Conservation (phyloP, 2,113 vertebrate species). For the Melanocharis versteri region DNA sequence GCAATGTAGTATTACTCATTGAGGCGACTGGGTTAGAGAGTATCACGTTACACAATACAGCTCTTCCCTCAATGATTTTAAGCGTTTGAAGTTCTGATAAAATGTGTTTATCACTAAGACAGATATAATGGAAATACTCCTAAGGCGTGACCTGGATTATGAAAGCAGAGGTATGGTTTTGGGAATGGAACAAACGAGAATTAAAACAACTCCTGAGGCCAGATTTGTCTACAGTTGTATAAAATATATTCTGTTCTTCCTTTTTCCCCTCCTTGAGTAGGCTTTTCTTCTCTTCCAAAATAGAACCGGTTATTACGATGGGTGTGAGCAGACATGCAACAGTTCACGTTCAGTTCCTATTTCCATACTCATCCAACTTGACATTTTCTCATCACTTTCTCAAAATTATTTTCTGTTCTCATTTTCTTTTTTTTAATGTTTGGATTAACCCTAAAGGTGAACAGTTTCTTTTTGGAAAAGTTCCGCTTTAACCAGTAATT, state of each 20-base stretch:
- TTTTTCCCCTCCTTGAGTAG: conserved; percentile 57
- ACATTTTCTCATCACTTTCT: conserved; percentile 57
- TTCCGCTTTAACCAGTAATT: not conserved
- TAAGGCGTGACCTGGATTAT: conserved; percentile 69
- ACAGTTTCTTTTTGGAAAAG: not conserved
- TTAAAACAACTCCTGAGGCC: conserved; percentile 69
- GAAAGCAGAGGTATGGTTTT: conserved; percentile 67
- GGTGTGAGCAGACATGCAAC: conserved; percentile 54
- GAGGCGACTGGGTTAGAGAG: conserved; percentile 65
- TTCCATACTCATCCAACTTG: conserved; percentile 51
- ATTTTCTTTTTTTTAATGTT: not conserved
- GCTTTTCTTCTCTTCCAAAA: conserved; percentile 62
- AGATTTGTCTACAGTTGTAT: conserved; percentile 58
- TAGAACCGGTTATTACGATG: conserved; percentile 51
- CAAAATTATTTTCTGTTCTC: not conserved
- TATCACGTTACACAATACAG: conserved; percentile 72
- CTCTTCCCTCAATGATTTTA: conserved; percentile 66
- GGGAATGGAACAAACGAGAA: conserved; percentile 68
- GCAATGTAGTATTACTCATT: conserved; percentile 66
- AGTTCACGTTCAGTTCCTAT: conserved; percentile 60
- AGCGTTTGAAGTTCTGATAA: conserved; percentile 71
- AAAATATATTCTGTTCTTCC: conserved; percentile 53
- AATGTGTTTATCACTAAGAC: conserved; percentile 63
- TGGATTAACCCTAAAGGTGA: not conserved
- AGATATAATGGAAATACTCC: conserved; percentile 67